phyloP scores from a whole-genome alignment of 2,113 vertebrate species.

The Anarhynchus alexandrinus region DNA sequence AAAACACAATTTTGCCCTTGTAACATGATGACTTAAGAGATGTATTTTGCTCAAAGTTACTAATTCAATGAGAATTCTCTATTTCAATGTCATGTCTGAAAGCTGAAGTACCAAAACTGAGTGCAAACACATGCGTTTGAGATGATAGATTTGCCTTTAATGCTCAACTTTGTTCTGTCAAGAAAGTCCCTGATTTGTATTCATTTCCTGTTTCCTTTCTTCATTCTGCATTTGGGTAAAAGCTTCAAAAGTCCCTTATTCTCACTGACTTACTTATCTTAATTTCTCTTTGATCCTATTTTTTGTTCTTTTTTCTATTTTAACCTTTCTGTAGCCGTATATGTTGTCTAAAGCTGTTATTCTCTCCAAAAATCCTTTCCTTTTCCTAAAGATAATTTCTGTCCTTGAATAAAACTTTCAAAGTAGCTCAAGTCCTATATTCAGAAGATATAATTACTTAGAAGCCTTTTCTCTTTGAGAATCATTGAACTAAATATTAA shows the following conservation, averaged over 20 bases:
- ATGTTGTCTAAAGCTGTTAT: constrained; percentile 35
- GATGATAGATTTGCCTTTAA: constrained; percentile 15
- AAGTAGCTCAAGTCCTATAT: not conserved
- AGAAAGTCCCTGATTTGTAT: constrained; percentile 42
- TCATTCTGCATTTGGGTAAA: not conserved
- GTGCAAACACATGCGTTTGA: not conserved
- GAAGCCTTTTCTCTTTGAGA: not conserved
- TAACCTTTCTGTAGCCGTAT: constrained; percentile 14
- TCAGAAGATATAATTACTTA: constrained; percentile 16
- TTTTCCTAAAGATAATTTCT: constrained; percentile 43
- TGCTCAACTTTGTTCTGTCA: constrained; percentile 30
- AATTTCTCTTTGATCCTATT: constrained; percentile 50
- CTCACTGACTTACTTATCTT: constrained; percentile 31
- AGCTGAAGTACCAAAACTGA: not conserved
- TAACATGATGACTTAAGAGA: not conserved
- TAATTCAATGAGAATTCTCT: not conserved
- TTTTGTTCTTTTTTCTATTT: not conserved
- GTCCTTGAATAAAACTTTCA: constrained; percentile 39
- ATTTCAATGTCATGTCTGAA: constrained; percentile 23
- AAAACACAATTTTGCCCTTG: not conserved
- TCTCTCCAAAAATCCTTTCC: not conserved
- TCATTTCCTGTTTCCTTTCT: constrained; percentile 23
- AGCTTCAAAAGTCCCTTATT: constrained; percentile 32
- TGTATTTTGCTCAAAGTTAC: not conserved
- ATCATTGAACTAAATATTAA: not conserved